phyloP scores from a whole-genome alignment of 2,888 invertebrate species.

The Rapana venosa region DNA sequence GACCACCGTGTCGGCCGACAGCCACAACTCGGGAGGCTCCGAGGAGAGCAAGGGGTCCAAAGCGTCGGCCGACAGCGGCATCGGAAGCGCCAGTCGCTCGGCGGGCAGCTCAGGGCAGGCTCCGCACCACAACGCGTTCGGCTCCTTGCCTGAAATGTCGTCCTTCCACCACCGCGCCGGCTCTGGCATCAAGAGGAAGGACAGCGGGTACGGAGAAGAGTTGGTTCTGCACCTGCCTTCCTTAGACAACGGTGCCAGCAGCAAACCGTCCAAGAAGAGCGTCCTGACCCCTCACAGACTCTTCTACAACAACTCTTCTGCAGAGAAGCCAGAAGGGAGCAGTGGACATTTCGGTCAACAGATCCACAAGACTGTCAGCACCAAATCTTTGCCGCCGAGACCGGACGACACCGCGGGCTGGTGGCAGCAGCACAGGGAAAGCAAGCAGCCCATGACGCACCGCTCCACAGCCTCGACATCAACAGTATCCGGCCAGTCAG shows the following conservation, averaged over 20 bases:
- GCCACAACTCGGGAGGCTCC: background rate
- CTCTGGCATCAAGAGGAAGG: background rate
- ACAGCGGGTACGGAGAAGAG: constrained; percentile 15
- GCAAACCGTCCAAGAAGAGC: constrained; percentile 20
- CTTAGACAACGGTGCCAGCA: background rate
- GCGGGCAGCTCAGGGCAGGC: constrained; percentile 62
- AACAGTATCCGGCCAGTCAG: background rate
- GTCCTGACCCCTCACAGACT: background rate
- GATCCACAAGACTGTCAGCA: background rate
- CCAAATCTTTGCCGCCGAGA: background rate
- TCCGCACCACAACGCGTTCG: background rate
- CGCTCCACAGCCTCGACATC: background rate
- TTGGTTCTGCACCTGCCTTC: constrained; percentile 9
- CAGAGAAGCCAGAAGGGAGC: background rate
- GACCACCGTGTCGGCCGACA: constrained; percentile 27
- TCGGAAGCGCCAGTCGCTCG: constrained; percentile 66
- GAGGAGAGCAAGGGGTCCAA: constrained; percentile 46
- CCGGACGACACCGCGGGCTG: background rate
- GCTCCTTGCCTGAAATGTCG: constrained; percentile 41
- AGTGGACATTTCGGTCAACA: background rate
- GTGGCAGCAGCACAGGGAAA: background rate
- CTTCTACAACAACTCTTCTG: background rate
- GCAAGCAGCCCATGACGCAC: background rate
- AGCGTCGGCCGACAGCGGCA: constrained; percentile 66
- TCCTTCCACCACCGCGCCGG: background rate